Conservation (phyloP, 2,797 vertebrate species). For the Xenentodon cancila region DNA sequence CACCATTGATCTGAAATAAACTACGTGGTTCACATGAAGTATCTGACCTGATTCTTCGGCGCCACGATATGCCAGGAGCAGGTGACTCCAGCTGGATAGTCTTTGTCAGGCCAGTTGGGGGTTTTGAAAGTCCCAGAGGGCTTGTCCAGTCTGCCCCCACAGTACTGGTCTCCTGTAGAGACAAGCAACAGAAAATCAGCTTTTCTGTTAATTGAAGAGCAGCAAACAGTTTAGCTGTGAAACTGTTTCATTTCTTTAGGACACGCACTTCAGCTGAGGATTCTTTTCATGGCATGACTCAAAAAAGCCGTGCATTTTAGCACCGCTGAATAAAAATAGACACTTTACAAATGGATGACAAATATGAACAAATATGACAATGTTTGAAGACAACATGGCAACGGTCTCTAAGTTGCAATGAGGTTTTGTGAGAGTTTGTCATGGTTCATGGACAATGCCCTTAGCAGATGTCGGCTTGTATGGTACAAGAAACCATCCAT, state of each 20-base stretch:
- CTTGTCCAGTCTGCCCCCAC: slow-evolving; percentile 92
- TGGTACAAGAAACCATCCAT: slow-evolving; percentile 47
- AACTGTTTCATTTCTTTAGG: background rate
- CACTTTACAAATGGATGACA: slow-evolving; percentile 13
- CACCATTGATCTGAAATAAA: too few relatives aligned
- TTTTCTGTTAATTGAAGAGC: background rate
- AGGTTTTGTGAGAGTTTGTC: too few relatives aligned
- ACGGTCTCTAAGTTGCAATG: slow-evolving; percentile 11
- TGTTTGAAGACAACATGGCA: slow-evolving; percentile 5
- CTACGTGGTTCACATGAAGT: too few relatives aligned
- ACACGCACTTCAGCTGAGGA: slow-evolving; percentile 27
- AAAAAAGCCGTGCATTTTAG: slow-evolving; percentile 15
- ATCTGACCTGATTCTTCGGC: slow-evolving; percentile 90
- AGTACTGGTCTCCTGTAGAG: slow-evolving; percentile 92
- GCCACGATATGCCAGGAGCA: slow-evolving; percentile 97
- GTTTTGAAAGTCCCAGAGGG: slow-evolving; percentile 92
- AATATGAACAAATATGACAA: slow-evolving; percentile 28
- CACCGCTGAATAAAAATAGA: background rate
- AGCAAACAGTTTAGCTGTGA: background rate
- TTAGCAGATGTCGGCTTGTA: slow-evolving; percentile 44
- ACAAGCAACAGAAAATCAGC: background rate
- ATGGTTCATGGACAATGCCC: slow-evolving; percentile 33
- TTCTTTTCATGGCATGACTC: slow-evolving; percentile 15
- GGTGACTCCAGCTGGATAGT: slow-evolving; percentile 95
- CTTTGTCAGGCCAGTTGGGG: slow-evolving; percentile 97